Evolutionary conservation across 1,140 invertebrate genomes (phyloP).

Genomic region (Ganaspis sp.): DNA sequence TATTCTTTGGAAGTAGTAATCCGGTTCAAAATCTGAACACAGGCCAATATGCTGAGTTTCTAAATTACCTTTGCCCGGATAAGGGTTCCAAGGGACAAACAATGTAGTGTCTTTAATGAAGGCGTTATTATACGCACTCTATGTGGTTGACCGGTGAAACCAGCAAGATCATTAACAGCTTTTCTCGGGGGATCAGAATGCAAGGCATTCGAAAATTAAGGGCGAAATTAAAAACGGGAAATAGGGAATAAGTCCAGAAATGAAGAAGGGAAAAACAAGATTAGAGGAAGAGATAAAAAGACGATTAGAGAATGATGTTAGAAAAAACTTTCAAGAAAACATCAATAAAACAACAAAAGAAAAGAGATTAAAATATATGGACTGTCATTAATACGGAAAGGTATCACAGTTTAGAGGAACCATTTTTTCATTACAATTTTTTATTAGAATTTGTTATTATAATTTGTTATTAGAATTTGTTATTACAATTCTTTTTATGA

Average conservation of each 20-base stretch:
- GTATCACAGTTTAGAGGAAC: no score
- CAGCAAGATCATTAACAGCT: conserved; percentile 8
- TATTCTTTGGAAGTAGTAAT: neutral
- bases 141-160: conserved; percentile 4
- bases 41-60: neutral
- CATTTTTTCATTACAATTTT: no score
- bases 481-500: no score
- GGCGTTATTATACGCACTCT: conserved; percentile 12
- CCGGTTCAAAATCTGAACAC: neutral
- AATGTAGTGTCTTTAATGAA: neutral
- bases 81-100: neutral
- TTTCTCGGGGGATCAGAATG: neutral
- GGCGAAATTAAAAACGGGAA: conserved; percentile 6
- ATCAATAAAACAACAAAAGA: no score
- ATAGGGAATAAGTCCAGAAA: neutral
- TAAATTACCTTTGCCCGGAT: conserved; percentile 4
- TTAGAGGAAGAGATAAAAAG: no score
- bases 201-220: neutral
- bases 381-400: no score
- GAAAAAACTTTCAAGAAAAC: no score
- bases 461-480: no score
- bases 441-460: no score
- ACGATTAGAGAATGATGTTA: no score
- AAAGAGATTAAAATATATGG: no score
- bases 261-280: neutral